phyloP scores from a whole-genome alignment of 2,113 vertebrate genomes.

The Oryzias curvinotus region DNA sequence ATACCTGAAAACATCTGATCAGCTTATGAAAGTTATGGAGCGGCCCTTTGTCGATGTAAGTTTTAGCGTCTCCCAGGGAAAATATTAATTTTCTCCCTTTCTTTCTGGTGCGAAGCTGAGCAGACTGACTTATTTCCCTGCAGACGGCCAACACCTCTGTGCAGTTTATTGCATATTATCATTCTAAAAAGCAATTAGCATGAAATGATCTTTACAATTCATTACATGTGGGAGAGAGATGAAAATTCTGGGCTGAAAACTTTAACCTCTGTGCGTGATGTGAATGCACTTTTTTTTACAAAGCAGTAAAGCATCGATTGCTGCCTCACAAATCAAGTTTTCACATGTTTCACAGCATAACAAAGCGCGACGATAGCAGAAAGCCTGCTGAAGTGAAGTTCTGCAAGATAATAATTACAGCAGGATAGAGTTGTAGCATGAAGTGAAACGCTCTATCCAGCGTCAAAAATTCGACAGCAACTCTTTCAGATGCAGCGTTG shows the following conservation, averaged over 20 bases:
- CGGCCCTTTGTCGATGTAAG: conserved; percentile 68
- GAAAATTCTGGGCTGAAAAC: conserved; percentile 20
- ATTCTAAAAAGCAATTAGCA: conserved; percentile 67
- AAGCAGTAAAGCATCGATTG: conserved; percentile 18
- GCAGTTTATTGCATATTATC: conserved; percentile 63
- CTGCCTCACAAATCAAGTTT: conserved; percentile 28
- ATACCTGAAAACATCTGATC: no score
- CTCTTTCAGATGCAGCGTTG: conserved; percentile 66
- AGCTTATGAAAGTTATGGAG: no score
- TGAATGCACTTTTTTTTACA: conserved; percentile 29
- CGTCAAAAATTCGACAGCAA: conserved; percentile 44
- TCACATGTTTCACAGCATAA: not conserved
- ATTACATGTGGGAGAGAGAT: conserved; percentile 23
- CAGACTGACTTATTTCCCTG: conserved; percentile 65
- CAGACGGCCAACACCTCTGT: conserved; percentile 40
- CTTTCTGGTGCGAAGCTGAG: conserved; percentile 39
- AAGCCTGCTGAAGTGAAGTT: no score
- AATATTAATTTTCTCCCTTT: conserved; percentile 6
- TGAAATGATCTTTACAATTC: conserved; percentile 53
- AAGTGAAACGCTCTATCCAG: conserved; percentile 40
- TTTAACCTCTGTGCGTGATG: conserved; percentile 29
- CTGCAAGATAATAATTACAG: not conserved
- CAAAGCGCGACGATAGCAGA: no score
- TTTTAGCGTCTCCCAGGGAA: conserved; percentile 56
- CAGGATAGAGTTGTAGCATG: conserved; percentile 26